Base-by-base conservation (phyloP, 2,888 invertebrate species). In the Heliconius ethilla region DNA sequence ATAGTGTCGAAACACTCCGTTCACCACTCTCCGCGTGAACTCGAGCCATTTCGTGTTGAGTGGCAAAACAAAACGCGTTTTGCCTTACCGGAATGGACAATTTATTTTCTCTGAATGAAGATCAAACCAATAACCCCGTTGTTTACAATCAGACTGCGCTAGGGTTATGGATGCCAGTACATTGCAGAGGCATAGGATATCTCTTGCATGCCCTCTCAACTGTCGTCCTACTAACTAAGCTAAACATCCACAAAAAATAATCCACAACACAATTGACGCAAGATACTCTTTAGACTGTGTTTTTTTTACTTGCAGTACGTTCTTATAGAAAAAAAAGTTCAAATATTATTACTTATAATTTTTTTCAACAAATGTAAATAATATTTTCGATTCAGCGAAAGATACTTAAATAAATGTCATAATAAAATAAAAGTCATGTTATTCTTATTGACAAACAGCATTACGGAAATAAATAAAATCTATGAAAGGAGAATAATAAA, bases 401-500 rank as follows among this genome's bases (percentile, higher is more conserved):
- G 15, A 27, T 18, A 40, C 25, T n/a, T 27, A 22, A 33, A 55
- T 55, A 70, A 70, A 70, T 7, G 33, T n/a, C 55, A 63, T 7
- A 55, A 29, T 70, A 55, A 45, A 27, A 69, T 70, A 55, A 45
- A 18, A 40, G n/a, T 40, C n/a, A 40, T 15, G 25, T 69, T 37
- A 45, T 63, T 37, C 40, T 75, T 75, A 75, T 63, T 37, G 70
- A 70, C 70, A 51, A 6, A 65, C 33, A 65, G 22, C 18, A 67
- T 29, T 45, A 69, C 59, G 9, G 25, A 25, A 45, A 69, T 69
- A 63, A 62, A 40, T 40, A 74, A 63, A 74, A 62, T 40, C 74
- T 45, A 63, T 63, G 62, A 74, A 7, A 72, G 69, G 70, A 77
- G 74, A 66, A 77, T 51, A 77, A 80, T 79, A 79, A 79, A 75